Conservation (phyloP, 2,797 vertebrate species). For the Sorex maritimensis region DNA sequence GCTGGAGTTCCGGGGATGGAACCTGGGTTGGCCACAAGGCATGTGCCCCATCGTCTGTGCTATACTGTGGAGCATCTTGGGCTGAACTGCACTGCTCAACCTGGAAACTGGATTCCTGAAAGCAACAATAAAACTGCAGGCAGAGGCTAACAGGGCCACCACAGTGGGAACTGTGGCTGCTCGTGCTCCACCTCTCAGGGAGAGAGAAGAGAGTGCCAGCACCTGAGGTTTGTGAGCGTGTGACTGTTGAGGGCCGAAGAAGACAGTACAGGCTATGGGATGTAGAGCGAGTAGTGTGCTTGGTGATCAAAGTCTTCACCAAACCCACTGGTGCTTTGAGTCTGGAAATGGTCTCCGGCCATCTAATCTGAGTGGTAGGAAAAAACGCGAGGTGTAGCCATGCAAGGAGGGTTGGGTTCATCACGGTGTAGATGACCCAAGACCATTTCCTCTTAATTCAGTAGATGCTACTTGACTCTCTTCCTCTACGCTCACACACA, state of each 20-base stretch:
- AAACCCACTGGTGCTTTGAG: neutral
- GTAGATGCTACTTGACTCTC: neutral
- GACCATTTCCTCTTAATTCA: neutral
- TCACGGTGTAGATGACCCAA: neutral
- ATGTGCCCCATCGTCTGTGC: too few relatives aligned
- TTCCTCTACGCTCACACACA: neutral
- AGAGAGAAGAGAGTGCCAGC: neutral
- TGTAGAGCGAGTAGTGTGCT: neutral
- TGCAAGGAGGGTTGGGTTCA: neutral
- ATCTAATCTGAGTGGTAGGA: neutral
- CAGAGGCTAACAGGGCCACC: neutral
- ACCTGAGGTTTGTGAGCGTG: neutral
- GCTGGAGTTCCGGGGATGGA: too few relatives aligned
- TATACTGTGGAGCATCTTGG: neutral
- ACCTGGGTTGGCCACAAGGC: too few relatives aligned
- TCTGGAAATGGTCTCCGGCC: neutral
- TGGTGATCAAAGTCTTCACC: neutral
- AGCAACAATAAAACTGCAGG: neutral
- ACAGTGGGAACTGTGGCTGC: rapidly evolving
- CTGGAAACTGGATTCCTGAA: neutral
- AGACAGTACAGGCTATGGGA: neutral
- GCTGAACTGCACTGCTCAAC: neutral
- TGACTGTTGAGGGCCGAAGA: rapidly evolving
- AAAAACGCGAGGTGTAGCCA: neutral
- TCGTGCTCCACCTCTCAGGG: neutral